A percentile compares a stretch with the other conserved stretches of the same genome.
Conservation (phyloP, 2,113 vertebrate species). For the Phaetusa simplex region DNA sequence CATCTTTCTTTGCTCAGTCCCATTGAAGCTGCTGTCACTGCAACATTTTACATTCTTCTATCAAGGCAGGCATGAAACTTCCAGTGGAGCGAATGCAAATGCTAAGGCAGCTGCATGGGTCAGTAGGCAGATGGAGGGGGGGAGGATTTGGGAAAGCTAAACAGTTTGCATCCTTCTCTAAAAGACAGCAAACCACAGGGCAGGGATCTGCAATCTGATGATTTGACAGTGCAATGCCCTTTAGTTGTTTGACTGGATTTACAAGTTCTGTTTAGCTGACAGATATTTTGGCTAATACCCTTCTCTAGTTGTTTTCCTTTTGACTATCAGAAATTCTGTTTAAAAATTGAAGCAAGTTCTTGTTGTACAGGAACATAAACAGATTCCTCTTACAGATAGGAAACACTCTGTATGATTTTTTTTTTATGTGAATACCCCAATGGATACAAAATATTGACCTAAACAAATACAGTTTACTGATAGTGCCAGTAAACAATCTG, state of each 20-base stretch:
- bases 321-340: slow-evolving; percentile 7
- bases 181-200: slow-evolving; percentile 67
- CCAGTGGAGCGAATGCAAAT: slow-evolving; percentile 55
- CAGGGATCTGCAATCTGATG: slow-evolving; percentile 65
- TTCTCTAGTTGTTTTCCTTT: slow-evolving; percentile 25
- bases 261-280: slow-evolving; percentile 59
- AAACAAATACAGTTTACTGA: slow-evolving; percentile 4
- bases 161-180: slow-evolving; percentile 61
- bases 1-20: slow-evolving; percentile 60
- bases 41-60: slow-evolving; percentile 70
- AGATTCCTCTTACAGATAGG: slow-evolving; percentile 17
- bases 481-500: slow-evolving; percentile 13
- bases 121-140: slow-evolving; percentile 75
- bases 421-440: neutral
- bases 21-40: slow-evolving; percentile 75
- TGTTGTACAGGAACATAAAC: slow-evolving; percentile 19
- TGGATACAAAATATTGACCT: slow-evolving; percentile 39
- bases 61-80: slow-evolving; percentile 73
- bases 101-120: slow-evolving; percentile 75
- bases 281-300: slow-evolving; percentile 52
- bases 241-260: slow-evolving; percentile 58
- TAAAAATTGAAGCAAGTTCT: slow-evolving; percentile 32
- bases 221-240: slow-evolving; percentile 65
- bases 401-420: neutral
- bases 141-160: slow-evolving; percentile 60